These are phyloP conservation scores for Pseudochirops corinnae DNA, from an alignment of 2,797 vertebrate genomes.

Conservation along the genomic window DNA sequence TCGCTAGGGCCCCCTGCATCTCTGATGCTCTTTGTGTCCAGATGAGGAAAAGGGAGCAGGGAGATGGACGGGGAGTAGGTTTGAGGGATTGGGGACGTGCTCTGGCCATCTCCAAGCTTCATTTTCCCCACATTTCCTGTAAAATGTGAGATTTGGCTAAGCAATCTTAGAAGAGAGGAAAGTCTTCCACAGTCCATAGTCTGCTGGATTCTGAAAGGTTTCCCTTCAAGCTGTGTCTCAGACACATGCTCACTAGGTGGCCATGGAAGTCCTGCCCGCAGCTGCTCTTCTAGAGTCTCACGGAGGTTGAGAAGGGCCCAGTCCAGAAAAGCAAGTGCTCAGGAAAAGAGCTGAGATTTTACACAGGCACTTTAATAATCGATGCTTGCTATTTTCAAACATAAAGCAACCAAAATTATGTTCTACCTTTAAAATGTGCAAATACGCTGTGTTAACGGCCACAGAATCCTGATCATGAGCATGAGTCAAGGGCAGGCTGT, in stretches of 20 bases:
- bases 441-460: background rate
- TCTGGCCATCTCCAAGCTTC: slow-evolving; percentile 15
- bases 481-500: background rate
- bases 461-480: background rate
- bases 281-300: background rate
- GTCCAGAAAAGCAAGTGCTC: background rate
- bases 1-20: background rate
- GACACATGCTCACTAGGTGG: background rate
- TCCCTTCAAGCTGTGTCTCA: background rate
- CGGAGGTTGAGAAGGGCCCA: background rate
- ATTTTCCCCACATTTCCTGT: background rate
- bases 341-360: background rate
- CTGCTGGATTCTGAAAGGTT: background rate
- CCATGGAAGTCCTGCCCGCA: background rate
- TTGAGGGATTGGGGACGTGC: slow-evolving; percentile 10
- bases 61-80: background rate
- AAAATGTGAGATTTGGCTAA: background rate
- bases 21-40: background rate
- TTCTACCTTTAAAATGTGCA: background rate
- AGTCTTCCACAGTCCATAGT: background rate
- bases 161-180: background rate
- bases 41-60: slow-evolving; percentile 20
- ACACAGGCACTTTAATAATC: background rate
- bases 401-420: background rate
- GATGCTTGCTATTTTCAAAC: background rate